Evolutionary conservation across 2,113 vertebrate genomes (phyloP).

Genomic region (Rhinogobius similis): DNA sequence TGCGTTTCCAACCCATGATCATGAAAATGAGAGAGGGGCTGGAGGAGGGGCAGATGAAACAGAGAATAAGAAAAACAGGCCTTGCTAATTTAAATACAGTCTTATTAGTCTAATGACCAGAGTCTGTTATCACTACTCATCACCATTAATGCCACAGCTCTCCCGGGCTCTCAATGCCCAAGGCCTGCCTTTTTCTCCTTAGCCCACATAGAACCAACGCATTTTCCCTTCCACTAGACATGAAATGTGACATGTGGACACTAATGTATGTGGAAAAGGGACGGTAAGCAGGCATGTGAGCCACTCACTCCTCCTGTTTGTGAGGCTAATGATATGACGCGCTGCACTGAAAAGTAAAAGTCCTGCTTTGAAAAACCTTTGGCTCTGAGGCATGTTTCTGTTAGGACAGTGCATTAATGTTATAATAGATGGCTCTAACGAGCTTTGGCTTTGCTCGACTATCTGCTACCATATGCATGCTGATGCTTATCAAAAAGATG

Average conservation of each 20-base stretch:
- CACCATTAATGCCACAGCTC: slow-evolving; percentile 87
- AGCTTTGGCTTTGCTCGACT: slow-evolving; percentile 53
- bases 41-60: slow-evolving; percentile 35
- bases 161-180: slow-evolving; percentile 82
- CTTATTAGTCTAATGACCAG: slow-evolving; percentile 98
- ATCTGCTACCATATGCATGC: slow-evolving; percentile 54
- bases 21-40: slow-evolving; percentile 55
- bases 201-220: slow-evolving; percentile 70
- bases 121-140: slow-evolving; percentile 95
- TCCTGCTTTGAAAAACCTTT: slow-evolving; percentile 62
- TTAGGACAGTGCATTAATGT: slow-evolving; percentile 65
- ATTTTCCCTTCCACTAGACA: slow-evolving; percentile 73
- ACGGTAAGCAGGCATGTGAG: slow-evolving; percentile 66
- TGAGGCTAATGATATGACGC: slow-evolving; percentile 72
- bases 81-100: slow-evolving; percentile 89
- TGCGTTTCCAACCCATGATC: slow-evolving; percentile 55
- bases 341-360: slow-evolving; percentile 62
- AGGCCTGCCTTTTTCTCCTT: slow-evolving; percentile 75
- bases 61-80: slow-evolving; percentile 58
- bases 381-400: slow-evolving; percentile 73
- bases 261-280: slow-evolving; percentile 78
- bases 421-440: slow-evolving; percentile 73
- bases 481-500: slow-evolving; percentile 76
- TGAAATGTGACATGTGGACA: slow-evolving; percentile 77
- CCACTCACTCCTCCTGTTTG: slow-evolving; percentile 56